Base-by-base conservation (phyloP, 1,140 invertebrate species). In the Drosophila takahashii region DNA sequence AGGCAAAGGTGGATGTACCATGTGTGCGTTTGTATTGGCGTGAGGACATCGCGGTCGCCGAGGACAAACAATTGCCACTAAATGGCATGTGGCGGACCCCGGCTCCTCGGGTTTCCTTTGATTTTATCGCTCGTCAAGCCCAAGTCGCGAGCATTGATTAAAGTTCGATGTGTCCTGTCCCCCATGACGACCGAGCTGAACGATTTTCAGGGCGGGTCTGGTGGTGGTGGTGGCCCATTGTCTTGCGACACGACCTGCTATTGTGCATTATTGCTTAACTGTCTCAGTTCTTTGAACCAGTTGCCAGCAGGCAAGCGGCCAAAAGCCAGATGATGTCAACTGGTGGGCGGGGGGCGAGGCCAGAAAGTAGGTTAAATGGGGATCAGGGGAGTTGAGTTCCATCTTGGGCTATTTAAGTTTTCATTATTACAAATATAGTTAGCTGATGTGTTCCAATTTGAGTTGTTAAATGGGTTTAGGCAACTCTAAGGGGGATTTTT, bases 91-190 rank as follows among this genome's bases (percentile, higher is more conserved):
- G 64, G 67, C 67, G 16, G 27, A 34, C 37, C 51, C 41, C 53
- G 26, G 47, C 39, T 47, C 42, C 53, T 32, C 36, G 42, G 61
- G 4, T 66, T 87, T 75, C 15, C 65, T 77, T 89, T 70, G 76
- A 89, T 79, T 87, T 83, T 87, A 87, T 86, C 79, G 83, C 47
- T 37, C 62, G 77, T 76, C 77, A 87, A 76, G 62, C 50, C 61
- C 74, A 67, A 78, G 52, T 75, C 47, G 62, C 70, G 65, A 72
- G 45, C 78, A 79, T 81, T 83, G 84, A 86, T 86, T 86, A 83
- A 79, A 81, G 75, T 81, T 80, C 67, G 56, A 84, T 69, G 58
- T 50, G 57, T 44, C 57, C 60, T 54, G 45, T 65, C 18, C 60
- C 39, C 59, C 42, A n/a, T 67, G 39, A 26, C 32, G 6, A 26